Conservation (phyloP, 2,797 vertebrate genomes). For the Hypotaenidia philippensis region DNA sequence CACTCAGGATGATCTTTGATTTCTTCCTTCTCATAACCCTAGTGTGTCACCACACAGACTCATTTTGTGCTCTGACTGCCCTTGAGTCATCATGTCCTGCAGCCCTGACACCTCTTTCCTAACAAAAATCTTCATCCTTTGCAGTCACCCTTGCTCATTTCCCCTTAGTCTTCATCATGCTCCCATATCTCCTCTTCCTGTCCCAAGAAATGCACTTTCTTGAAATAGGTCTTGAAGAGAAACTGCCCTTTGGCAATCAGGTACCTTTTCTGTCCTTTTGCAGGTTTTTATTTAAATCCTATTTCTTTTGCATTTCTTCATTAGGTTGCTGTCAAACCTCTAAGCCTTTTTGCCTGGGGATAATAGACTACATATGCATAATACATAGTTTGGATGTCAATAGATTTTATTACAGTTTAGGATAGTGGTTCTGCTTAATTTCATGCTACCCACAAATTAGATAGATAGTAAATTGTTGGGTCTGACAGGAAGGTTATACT, state of each 20-base stretch:
- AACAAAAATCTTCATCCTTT: background rate
- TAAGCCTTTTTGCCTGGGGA: slow-evolving; percentile 44
- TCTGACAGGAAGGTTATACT: slow-evolving; percentile 11
- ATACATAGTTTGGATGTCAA: slow-evolving; percentile 50
- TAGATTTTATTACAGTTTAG: slow-evolving; percentile 66
- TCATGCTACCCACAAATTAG: slow-evolving; percentile 33
- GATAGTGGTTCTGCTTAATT: slow-evolving; percentile 44
- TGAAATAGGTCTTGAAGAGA: background rate
- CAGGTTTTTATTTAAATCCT: slow-evolving; percentile 59
- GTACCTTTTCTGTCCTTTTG: slow-evolving; percentile 29
- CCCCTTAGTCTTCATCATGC: background rate
- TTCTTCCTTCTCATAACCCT: background rate
- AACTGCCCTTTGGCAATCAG: slow-evolving; percentile 1
- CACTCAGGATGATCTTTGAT: background rate
- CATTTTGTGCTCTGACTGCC: background rate
- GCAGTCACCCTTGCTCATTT: background rate
- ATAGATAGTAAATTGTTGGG: slow-evolving; percentile 11
- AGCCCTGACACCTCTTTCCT: background rate
- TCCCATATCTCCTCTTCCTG: background rate
- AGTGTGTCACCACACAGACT: background rate
- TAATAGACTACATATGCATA: slow-evolving; percentile 51
- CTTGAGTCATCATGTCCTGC: background rate
- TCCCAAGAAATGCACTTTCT: background rate
- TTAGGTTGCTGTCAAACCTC: slow-evolving; percentile 37
- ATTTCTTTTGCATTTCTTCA: slow-evolving; percentile 56